Base-by-base conservation (phyloP, 2,888 invertebrate genomes). In the Mechanitis mazaeus region DNA sequence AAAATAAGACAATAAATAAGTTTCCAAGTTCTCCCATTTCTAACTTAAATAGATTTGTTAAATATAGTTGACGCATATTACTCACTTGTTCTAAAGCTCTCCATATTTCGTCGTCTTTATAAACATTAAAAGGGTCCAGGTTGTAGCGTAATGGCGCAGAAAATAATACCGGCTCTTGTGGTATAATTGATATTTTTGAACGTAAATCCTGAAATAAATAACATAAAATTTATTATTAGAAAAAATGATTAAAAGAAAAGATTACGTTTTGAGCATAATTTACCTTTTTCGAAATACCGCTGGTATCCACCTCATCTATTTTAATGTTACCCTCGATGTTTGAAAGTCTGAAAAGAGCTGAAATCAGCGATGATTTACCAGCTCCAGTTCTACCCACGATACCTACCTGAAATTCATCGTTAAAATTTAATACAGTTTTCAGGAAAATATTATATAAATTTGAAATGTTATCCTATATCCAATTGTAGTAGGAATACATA, bases 331-430 rank as follows among this genome's bases (percentile, higher is more conserved):
- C 97, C 38, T 92, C 91, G 47, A 93, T 78, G 55, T 93, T 91
- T 35, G 93, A 92, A 57, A 97, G 81, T 57, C 95, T 92, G 81
- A 97, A 97, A 33, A 97, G 83, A 1, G 95, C 94, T 0, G 94
- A 91, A 71, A 95, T 94, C 55, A 95, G 82, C 0, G 95, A 95
- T 0, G 94, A 94, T 78, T 95, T 95, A n/a, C 96, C 96, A 1
- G 96, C 96, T 0, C 96, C 96, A 0, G 96, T 96, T 71, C 96
- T 85, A 0, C 96, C 96, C 2, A 95, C 94, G 7, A 96, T 93
- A 3, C 96, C 96, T 33, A 95, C 91, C 92, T 94, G 75, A 66
- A 45, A 59, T 33, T 33, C 20, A 58, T 59, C n/a, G 1, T 35
- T 11, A n/a, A n/a, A 45, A 35, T 46, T n/a, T 33, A 11, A 42